Conservation (phyloP, 2,888 invertebrate genomes). For the Isoperla grammatica region DNA sequence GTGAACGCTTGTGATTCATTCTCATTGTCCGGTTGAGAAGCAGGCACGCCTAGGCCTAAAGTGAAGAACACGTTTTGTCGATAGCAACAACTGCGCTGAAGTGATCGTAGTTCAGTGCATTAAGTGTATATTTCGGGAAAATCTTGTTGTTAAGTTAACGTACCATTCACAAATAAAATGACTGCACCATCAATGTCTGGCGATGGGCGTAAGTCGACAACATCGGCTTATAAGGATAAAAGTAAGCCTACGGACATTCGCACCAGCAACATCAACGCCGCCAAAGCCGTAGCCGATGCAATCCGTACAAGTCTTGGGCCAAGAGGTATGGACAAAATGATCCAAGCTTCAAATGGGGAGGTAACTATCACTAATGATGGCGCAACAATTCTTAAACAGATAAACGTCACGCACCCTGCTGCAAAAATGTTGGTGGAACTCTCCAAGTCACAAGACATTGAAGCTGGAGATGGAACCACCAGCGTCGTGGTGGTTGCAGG, state of each 20-base stretch:
- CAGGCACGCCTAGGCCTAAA: no score
- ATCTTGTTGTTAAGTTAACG: no score
- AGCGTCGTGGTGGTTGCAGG: constrained; percentile 98
- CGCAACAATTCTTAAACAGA: constrained; percentile 97
- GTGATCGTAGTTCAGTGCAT: no score
- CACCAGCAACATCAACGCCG: constrained; percentile 93
- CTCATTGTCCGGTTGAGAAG: no score
- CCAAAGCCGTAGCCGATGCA: constrained; percentile 98
- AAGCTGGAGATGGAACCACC: constrained; percentile 99
- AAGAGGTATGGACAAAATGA: constrained; percentile 99
- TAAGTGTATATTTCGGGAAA: no score
- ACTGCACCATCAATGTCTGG: constrained; percentile 45
- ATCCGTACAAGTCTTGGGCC: constrained; percentile 98
- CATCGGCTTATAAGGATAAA: constrained; percentile 75
- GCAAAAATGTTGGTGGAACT: constrained; percentile 99
- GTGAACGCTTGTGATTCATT: no score
- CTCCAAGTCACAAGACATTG: constrained; percentile 96
- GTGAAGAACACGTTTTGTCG: no score
- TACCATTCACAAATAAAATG: constrained; percentile 39
- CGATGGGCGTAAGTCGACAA: constrained; percentile 41
- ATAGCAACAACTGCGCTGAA: no score
- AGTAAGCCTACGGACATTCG: constrained; percentile 93
- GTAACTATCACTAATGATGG: constrained; percentile 99
- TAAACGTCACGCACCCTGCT: constrained; percentile 97
- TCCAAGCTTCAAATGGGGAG: constrained; percentile 94